A percentile compares a stretch with the other conserved stretches of the same genome.
Conservation (phyloP, 2,113 vertebrate genomes). For the Agapornis roseicollis region DNA sequence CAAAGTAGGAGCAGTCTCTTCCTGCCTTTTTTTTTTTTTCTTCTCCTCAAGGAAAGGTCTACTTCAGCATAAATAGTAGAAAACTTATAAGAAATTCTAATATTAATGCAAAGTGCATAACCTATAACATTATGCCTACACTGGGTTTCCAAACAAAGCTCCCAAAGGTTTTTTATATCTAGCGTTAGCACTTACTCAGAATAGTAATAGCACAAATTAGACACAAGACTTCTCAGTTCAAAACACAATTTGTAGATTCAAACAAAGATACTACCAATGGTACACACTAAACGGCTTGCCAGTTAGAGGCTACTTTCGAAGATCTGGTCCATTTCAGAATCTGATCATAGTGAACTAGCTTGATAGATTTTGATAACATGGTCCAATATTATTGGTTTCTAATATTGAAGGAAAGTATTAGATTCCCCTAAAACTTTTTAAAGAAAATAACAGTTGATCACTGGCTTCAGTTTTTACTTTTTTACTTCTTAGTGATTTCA, state of each 20-base stretch:
- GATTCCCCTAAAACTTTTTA: not conserved
- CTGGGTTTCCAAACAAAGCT: not conserved
- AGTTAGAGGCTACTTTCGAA: not conserved
- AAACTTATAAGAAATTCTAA: not conserved
- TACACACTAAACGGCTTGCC: not conserved
- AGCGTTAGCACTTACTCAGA: not conserved
- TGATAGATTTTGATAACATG: not conserved
- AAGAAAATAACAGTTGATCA: not conserved
- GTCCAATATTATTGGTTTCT: not conserved
- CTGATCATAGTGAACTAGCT: not conserved
- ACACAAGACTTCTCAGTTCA: not conserved
- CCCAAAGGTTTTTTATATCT: not conserved
- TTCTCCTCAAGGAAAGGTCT: not conserved
- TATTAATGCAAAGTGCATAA: not conserved
- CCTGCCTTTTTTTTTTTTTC: not conserved
- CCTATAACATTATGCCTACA: not conserved
- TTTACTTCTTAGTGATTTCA: not conserved
- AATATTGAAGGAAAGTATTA: not conserved
- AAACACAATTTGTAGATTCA: not conserved
- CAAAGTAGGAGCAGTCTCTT: not conserved
- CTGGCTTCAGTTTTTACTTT: not conserved
- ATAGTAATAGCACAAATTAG: not conserved
- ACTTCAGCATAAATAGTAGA: not conserved
- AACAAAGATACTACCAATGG: not conserved
- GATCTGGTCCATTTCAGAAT: not conserved